Percentiles rank a stretch among this genome's conserved stretches.
Conservation (phyloP, 2,888 invertebrate species). For the Pteria penguin region DNA sequence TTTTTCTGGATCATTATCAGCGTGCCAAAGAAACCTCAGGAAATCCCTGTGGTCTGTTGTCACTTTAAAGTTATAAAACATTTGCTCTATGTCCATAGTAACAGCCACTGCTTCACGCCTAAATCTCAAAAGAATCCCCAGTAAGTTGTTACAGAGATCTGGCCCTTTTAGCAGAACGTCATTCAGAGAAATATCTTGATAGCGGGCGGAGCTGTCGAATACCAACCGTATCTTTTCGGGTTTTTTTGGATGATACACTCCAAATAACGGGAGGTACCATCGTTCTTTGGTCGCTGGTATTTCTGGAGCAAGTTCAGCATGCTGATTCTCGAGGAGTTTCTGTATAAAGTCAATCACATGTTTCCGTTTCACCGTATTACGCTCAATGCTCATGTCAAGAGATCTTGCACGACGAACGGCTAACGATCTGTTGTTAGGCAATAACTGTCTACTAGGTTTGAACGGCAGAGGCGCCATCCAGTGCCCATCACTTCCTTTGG, state of each 20-base stretch:
- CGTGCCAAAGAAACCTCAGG: constrained; percentile 50
- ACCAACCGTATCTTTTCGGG: not conserved
- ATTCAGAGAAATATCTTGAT: constrained; percentile 47
- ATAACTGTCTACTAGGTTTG: not conserved
- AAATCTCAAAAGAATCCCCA: constrained; percentile 48
- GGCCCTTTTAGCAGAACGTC: constrained; percentile 41
- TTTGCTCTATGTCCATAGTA: constrained; percentile 50
- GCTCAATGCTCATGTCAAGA: constrained; percentile 35
- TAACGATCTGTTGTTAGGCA: constrained; percentile 37
- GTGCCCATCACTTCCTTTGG: constrained; percentile 20
- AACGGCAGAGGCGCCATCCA: constrained; percentile 48
- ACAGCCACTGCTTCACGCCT: constrained; percentile 49
- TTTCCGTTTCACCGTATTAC: constrained; percentile 28
- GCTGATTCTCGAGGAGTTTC: constrained; percentile 39
- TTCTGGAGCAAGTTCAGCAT: constrained; percentile 49
- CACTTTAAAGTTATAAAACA: constrained; percentile 55
- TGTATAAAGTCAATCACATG: constrained; percentile 48
- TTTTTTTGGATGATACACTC: not conserved
- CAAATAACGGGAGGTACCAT: constrained; percentile 39
- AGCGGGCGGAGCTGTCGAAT: constrained; percentile 30
- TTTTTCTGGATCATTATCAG: constrained; percentile 30
- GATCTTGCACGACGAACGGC: constrained; percentile 31
- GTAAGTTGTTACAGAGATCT: constrained; percentile 47
- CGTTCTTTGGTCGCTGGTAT: constrained; percentile 34
- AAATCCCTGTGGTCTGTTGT: constrained; percentile 40